Percentiles rank a stretch among this genome's conserved stretches.
Evolutionary conservation across 2,888 invertebrate genomes (phyloP).

Genomic region (Drosophila paucipuncta): DNA sequence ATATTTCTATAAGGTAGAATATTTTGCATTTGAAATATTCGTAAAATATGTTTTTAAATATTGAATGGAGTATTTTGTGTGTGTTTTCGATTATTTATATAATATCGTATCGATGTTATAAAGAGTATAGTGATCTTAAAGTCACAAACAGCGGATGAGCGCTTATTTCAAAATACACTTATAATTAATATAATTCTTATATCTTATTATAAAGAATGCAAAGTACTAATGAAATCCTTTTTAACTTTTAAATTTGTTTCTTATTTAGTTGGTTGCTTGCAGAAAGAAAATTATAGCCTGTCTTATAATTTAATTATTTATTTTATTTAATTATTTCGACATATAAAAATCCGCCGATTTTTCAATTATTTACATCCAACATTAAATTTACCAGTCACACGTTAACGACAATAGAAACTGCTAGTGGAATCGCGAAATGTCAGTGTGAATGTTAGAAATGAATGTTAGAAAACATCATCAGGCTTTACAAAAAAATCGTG

Average conservation of each 20-base stretch:
- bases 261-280: background rate
- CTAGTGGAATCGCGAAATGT: background rate
- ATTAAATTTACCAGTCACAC: background rate
- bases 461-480: background rate
- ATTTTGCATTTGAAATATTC: background rate
- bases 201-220: background rate
- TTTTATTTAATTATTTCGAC: background rate
- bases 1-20: background rate
- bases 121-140: background rate
- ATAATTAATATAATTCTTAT: background rate
- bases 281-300: background rate
- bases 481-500: background rate
- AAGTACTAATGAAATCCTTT: background rate
- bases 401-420: background rate
- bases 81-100: background rate
- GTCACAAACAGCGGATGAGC: background rate
- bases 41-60: background rate
- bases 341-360: background rate
- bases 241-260: background rate
- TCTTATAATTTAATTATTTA: background rate
- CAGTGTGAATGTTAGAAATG: background rate
- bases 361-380: background rate
- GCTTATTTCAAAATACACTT: background rate
- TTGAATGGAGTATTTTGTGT: background rate
- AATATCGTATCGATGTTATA: background rate